Base-by-base conservation (phyloP, 1,140 invertebrate genomes). In the Drosophila mauritiana region DNA sequence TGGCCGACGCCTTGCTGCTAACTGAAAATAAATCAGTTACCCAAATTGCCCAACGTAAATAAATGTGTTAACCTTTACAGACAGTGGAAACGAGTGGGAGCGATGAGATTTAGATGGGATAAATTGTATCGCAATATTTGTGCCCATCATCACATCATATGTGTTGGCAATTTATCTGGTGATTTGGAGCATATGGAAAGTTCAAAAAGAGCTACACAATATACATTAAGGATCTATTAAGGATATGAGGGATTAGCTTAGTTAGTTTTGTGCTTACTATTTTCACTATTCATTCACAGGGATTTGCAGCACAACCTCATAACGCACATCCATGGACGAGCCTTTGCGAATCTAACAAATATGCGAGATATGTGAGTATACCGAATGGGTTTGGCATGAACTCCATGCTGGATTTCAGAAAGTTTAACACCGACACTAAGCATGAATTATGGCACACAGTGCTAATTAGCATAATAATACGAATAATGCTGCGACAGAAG, bases 311-410 rank as follows among this genome's bases (percentile, higher is more conserved):
- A 70, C 54, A 93, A 91, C 73, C 80, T 68, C 46, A 93, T 91
- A 45, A 91, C 67, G 8, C 77, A 92, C 37, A 89, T 93, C 36
- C 90, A 93, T 65, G 65, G 65, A 36, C 73, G 78, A 52, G 92
- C 92, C 45, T 91, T 91, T 85, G 69, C 68, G 13, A 90, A 88
- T 57, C 62, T 91, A 13, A 46, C 54, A 17, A 80, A 73, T 45
- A 70, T 91, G 36, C 58, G 77, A 52, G 89, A 93, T 76, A 83
- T 92, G 92, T 92, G 67, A 93, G 92, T 93, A 90, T 54, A 15
- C 22, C 7, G 20, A 10, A 15, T 5, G n/a, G n/a, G 13, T 0
- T n/a, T 12, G 49, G 22, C 25, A 25, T 43, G 34, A 17, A 43
- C 36, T 17, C 2, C 27, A 25, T 22, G 17, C 13, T n/a, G 43